Evolutionary conservation across 2,888 invertebrate genomes (phyloP).

Genomic region (Diarsia dahlii): DNA sequence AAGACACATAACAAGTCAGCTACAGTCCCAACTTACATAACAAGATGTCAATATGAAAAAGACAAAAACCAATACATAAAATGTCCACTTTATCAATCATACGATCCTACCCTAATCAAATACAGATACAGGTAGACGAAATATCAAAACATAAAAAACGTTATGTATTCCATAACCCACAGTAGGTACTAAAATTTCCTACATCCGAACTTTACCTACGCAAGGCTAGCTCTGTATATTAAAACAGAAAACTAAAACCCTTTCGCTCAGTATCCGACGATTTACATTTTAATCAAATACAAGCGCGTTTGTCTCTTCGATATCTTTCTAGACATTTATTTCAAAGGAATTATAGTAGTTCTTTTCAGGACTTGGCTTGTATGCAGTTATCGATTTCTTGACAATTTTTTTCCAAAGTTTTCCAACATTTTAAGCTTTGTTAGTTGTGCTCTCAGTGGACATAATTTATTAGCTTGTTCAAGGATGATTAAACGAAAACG

Average conservation of each 20-base stretch:
- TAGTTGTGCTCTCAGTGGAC: not conserved
- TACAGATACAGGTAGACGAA: not conserved
- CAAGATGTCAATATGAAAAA: not conserved
- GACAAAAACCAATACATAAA: not conserved
- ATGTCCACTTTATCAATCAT: not conserved
- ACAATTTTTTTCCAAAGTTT: not conserved
- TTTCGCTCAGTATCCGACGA: slow-evolving; percentile 51
- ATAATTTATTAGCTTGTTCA: not conserved
- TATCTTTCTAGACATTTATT: slow-evolving; percentile 58
- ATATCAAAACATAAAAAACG: not conserved
- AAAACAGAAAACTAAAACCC: slow-evolving; percentile 43
- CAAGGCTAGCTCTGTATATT: slow-evolving; percentile 26
- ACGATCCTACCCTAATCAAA: not conserved
- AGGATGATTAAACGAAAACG: not conserved
- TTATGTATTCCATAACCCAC: slow-evolving; percentile 15
- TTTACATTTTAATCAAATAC: slow-evolving; percentile 78
- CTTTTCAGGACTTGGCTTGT: slow-evolving; percentile 3
- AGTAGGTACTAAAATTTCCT: slow-evolving; percentile 2
- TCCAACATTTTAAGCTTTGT: not conserved
- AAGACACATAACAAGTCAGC: not conserved
- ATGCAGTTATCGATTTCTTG: not conserved
- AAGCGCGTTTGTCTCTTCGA: slow-evolving; percentile 42
- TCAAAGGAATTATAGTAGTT: slow-evolving; percentile 57
- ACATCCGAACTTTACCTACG: not conserved
- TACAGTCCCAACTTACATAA: not conserved